Base-by-base conservation (phyloP, 2,113 vertebrate genomes). In the Corvus moneduloides region DNA sequence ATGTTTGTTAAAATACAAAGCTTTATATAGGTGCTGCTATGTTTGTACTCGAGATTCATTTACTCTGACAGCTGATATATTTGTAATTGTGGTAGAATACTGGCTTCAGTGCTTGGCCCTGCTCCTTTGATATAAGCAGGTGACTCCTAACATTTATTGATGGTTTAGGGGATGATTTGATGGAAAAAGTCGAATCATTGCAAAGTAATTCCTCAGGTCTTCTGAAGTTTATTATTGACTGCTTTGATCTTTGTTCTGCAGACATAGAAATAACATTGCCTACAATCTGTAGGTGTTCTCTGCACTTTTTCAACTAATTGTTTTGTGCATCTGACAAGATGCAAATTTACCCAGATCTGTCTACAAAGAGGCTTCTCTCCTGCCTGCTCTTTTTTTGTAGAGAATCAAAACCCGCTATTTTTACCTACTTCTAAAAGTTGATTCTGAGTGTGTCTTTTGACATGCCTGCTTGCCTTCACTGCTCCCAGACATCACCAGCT, bases 241-340 rank as follows among this genome's bases (percentile, higher is more conserved):
- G 44, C 93, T 96, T 96, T 96, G 90, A 96, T 96, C 90, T 94
- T 51, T 91, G 74, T 90, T 87, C 63, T 58, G 75, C 67, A 83
- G 81, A 79, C 69, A 78, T 48, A 94, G 94, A 73, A 95, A 87
- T 46, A 91, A 89, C 75, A 63, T 73, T 20, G 46, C 68, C 90
- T 95, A 87, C 91, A 80, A 88, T 76, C 87, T 91, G 78, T 93
- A 96, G 93, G 78, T 85, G 67, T 73, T 93, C 91, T 79, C 82
- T 83, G 46, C 0, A 0, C 48, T 87, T 94, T 80, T 76, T 66
- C 80, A 78, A 61, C 93, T 94, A 95, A 89, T 89, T 89, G 84
- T 94, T 93, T 79, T 35, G 54, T 73, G 84, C 54, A 51, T 62
- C 63, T 90, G 91, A 96, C 89, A 96, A 88, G 94, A 94, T 73